These are phyloP conservation scores for Scaptomyza reducta DNA, from an alignment of 2,888 invertebrate species.

Conservation along the genomic window DNA sequence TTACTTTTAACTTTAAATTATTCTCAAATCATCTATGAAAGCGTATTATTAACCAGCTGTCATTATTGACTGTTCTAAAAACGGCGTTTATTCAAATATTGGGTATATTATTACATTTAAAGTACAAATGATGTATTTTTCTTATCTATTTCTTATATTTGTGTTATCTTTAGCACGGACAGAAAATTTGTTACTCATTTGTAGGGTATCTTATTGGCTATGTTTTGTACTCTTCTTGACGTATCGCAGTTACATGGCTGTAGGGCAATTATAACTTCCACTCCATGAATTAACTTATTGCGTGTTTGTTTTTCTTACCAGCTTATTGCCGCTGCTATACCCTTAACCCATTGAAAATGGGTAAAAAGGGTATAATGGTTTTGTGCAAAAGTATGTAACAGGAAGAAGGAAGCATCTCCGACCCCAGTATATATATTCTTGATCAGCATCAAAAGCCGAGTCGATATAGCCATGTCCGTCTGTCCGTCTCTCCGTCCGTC, in stretches of 20 bases:
- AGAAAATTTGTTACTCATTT: background rate
- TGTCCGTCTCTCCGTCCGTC: no score
- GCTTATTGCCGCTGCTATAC: conserved; percentile 9
- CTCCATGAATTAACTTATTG: conserved; percentile 35
- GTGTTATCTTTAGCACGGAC: background rate
- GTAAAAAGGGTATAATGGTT: no score
- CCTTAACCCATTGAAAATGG: no score
- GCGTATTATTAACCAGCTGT: background rate
- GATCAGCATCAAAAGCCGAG: no score
- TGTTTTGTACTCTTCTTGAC: background rate
- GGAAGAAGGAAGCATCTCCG: no score
- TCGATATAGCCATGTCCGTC: no score
- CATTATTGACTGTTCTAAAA: background rate
- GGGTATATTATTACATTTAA: background rate
- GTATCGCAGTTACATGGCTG: conserved; percentile 9
- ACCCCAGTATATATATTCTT: no score
- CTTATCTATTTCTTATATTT: background rate
- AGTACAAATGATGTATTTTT: background rate
- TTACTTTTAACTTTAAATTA: background rate
- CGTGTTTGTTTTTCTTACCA: conserved; percentile 34
- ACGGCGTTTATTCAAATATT: background rate
- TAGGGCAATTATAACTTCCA: conserved; percentile 48
- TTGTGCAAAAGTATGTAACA: no score
- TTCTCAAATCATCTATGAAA: conserved; percentile 10
- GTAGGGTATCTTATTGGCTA: conserved; percentile 2